Conservation (phyloP, 2,888 invertebrate genomes). For the Ennomos erosarius region DNA sequence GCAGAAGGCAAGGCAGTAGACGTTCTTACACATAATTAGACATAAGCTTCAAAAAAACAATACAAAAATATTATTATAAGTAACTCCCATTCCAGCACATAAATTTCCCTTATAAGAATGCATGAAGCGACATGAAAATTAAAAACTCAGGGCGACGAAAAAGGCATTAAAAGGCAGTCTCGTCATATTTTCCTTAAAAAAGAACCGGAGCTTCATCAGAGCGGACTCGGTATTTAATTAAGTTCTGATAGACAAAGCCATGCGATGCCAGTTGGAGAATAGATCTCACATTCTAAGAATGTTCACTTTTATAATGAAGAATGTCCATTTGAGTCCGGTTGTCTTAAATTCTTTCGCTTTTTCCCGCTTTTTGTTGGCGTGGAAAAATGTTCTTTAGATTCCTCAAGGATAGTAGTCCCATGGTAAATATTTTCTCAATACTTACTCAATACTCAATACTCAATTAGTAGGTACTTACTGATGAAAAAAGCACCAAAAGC, state of each 20-base stretch:
- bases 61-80: not conserved
- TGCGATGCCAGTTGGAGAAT: constrained; percentile 15
- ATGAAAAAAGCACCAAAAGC: too few relatives aligned
- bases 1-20: too few relatives aligned
- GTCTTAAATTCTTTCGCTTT: constrained; percentile 59
- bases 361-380: constrained; percentile 39
- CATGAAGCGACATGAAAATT: constrained; percentile 35
- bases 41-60: too few relatives aligned
- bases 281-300: constrained; percentile 73
- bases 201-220: constrained; percentile 71
- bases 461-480: too few relatives aligned
- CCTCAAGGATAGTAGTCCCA: too few relatives aligned
- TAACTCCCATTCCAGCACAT: constrained; percentile 1
- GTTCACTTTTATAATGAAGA: constrained; percentile 77
- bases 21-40: too few relatives aligned
- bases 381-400: constrained; percentile 7
- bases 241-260: constrained; percentile 54
- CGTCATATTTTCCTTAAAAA: constrained; percentile 55
- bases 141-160: constrained; percentile 31
- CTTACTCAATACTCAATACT: too few relatives aligned
- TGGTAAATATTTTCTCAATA: too few relatives aligned
- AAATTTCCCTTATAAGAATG: constrained; percentile 26
- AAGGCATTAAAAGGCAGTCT: constrained; percentile 27
- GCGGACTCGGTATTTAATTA: constrained; percentile 78
- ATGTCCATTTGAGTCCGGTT: constrained; percentile 77